phyloP scores from a whole-genome alignment of 2,797 vertebrate genomes.

The Micrastur ruficollis region DNA sequence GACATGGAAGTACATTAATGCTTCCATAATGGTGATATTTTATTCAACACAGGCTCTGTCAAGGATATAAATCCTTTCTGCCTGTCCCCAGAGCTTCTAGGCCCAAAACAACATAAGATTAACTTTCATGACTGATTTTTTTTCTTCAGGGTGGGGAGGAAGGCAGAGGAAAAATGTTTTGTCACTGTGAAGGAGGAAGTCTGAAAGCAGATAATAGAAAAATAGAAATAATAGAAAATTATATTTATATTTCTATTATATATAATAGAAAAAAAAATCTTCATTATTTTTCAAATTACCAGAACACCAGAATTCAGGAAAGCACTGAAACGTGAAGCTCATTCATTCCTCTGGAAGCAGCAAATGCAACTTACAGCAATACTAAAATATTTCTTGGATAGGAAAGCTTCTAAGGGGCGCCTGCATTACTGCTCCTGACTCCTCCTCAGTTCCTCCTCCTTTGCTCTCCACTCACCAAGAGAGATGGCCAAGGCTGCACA shows the following conservation, averaged over 20 bases:
- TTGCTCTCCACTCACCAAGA: neutral
- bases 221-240: too few species aligned
- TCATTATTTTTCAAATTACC: neutral
- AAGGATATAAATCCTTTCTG: neutral
- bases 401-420: neutral
- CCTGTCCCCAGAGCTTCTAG: neutral
- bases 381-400: neutral
- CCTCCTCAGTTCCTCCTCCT: neutral
- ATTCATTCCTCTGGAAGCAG: neutral
- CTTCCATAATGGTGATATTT: neutral
- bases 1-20: neutral
- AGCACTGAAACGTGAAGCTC: neutral
- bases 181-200: neutral
- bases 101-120: neutral
- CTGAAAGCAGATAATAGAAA: neutral
- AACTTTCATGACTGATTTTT: neutral
- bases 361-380: neutral
- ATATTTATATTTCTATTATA: too few species aligned
- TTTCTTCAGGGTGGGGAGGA: neutral
- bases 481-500: neutral
- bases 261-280: neutral
- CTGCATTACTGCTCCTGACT: neutral
- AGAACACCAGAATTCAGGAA: neutral
- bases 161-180: neutral
- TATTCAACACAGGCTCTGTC: neutral